phyloP scores from a whole-genome alignment of 2,113 vertebrate species.

The Vicugna pacos region DNA sequence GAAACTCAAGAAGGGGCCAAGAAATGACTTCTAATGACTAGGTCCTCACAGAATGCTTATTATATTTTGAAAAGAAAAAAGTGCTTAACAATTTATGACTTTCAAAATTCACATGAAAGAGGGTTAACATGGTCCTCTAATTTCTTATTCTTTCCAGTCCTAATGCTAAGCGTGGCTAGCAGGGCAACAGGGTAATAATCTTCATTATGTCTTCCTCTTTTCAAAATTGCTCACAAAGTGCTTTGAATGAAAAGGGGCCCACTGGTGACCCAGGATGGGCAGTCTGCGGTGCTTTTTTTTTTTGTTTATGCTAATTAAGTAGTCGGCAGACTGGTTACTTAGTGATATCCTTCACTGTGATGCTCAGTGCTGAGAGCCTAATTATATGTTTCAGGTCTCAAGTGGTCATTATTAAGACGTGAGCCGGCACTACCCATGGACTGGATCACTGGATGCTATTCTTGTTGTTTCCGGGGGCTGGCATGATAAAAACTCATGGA shows the following conservation, averaged over 20 bases:
- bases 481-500: not conserved
- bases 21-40: not conserved
- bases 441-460: not conserved
- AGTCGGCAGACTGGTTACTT: slow-evolving; percentile 79
- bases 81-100: slow-evolving; percentile 58
- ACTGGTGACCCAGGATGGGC: slow-evolving; percentile 65
- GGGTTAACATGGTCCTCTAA: slow-evolving; percentile 16
- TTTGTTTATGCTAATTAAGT: slow-evolving; percentile 84
- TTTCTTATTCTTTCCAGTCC: slow-evolving; percentile 79
- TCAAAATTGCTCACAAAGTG: slow-evolving; percentile 83
- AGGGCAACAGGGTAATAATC: slow-evolving; percentile 82
- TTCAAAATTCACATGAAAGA: slow-evolving; percentile 59
- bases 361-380: slow-evolving; percentile 75
- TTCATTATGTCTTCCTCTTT: slow-evolving; percentile 81
- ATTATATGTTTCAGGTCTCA: slow-evolving; percentile 78
- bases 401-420: slow-evolving; percentile 81
- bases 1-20: not conserved
- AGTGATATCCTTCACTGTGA: slow-evolving; percentile 76
- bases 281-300: slow-evolving; percentile 58
- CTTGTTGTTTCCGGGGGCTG: slow-evolving; percentile 25
- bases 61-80: slow-evolving; percentile 51
- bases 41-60: not conserved
- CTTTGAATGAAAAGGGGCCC: slow-evolving; percentile 60
- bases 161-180: slow-evolving; percentile 78
- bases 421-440: slow-evolving; percentile 35